phyloP scores from a whole-genome alignment of 2,888 invertebrate genomes.

The Pherbina coryleti region DNA sequence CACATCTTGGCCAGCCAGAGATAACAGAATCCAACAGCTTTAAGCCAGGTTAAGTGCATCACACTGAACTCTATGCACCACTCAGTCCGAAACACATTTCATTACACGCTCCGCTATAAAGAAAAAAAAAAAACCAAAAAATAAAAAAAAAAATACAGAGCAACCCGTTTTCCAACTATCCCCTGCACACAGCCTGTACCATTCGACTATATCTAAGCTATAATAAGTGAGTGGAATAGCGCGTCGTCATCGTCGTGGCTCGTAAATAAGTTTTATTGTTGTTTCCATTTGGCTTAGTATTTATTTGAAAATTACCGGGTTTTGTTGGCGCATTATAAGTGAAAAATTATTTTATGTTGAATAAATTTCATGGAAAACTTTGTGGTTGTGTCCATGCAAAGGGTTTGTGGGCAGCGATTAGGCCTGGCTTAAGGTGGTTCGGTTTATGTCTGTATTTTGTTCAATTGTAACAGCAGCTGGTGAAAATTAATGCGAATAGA shows the following conservation, averaged over 20 bases:
- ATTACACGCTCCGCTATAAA: background rate
- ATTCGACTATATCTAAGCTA: too few species aligned
- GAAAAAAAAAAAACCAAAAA: background rate
- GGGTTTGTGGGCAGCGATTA: too few species aligned
- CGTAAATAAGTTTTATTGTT: constrained; percentile 66
- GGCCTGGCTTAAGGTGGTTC: too few species aligned
- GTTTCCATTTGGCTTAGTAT: constrained; percentile 36
- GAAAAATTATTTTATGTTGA: constrained; percentile 12
- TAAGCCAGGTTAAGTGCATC: constrained; percentile 40
- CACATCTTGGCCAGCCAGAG: constrained; percentile 2
- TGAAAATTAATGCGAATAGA: too few species aligned
- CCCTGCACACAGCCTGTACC: background rate
- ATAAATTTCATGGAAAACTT: constrained; percentile 8
- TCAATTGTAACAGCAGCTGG: too few species aligned
- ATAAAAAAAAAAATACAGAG: background rate
- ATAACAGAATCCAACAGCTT: constrained; percentile 25
- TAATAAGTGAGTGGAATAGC: too few species aligned
- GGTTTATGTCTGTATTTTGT: too few species aligned
- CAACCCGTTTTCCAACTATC: constrained; percentile 35
- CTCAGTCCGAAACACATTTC: background rate
- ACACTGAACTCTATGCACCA: constrained; percentile 42
- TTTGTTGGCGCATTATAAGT: constrained; percentile 4
- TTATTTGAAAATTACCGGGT: constrained; percentile 26
- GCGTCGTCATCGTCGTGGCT: constrained; percentile 57
- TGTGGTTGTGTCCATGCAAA: too few species aligned